Percentiles rank a stretch among this genome's conserved stretches.
Evolutionary conservation across 1,140 invertebrate genomes (phyloP).

Genomic region (Hermetia illucens): DNA sequence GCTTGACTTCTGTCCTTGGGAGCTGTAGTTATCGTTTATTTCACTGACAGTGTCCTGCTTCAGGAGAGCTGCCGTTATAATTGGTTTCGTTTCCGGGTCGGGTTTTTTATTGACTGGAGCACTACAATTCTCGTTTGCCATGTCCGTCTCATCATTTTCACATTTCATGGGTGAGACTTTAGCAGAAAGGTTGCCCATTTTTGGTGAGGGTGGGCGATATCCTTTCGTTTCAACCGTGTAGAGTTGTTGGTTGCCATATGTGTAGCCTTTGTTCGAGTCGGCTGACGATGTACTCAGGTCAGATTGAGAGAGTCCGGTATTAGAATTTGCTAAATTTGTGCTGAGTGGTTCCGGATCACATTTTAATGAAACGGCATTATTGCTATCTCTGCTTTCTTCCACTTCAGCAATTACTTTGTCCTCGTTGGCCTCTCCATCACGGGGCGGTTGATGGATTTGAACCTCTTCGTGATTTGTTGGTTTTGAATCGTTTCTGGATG

Average conservation of each 20-base stretch:
- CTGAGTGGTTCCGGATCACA: conserved; percentile 27
- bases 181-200: neutral
- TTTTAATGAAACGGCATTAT: conserved; percentile 29
- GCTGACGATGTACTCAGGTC: conserved; percentile 54
- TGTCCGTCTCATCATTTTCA: no score
- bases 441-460: conserved; percentile 26
- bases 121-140: neutral
- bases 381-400: no score
- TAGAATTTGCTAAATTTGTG: conserved; percentile 33
- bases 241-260: conserved; percentile 60
- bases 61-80: conserved; percentile 48
- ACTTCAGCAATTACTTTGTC: conserved; percentile 13
- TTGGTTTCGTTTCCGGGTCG: conserved; percentile 32
- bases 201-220: conserved; percentile 32
- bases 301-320: conserved; percentile 60
- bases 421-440: neutral
- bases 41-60: conserved; percentile 36
- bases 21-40: neutral
- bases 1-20: neutral
- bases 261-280: conserved; percentile 54
- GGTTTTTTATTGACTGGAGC: neutral
- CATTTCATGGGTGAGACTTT: no score
- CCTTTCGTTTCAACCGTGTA: conserved; percentile 56
- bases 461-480: conserved; percentile 22
- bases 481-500: conserved; percentile 14